Evolutionary conservation across 2,888 invertebrate species (phyloP).

Genomic region (Ceraclea dissimilis): DNA sequence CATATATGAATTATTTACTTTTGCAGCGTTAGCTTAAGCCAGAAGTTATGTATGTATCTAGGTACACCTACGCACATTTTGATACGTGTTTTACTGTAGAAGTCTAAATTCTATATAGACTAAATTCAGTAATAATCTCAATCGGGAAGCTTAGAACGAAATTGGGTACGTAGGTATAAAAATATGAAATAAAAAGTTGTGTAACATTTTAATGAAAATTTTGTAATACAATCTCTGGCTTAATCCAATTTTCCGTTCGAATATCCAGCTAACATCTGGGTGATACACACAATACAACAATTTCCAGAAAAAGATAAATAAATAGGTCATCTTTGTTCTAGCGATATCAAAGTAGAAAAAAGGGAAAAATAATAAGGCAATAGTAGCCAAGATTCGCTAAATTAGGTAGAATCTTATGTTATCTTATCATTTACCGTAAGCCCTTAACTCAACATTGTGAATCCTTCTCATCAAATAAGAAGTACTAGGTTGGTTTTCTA

Average conservation of each 20-base stretch:
- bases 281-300: background rate
- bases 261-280: background rate
- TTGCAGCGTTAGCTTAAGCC: too few species aligned
- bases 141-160: background rate
- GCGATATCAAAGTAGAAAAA: background rate
- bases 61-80: too few species aligned
- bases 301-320: background rate
- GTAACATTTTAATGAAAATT: too few species aligned
- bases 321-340: conserved; percentile 1
- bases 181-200: too few species aligned
- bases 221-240: background rate
- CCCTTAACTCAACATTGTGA: background rate
- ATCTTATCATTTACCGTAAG: conserved; percentile 4
- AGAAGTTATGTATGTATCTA: too few species aligned
- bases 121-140: background rate
- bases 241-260: background rate
- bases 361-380: background rate
- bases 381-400: background rate
- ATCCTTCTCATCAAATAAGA: conserved; percentile 5
- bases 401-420: conserved; percentile 9
- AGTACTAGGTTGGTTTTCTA: too few species aligned
- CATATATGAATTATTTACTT: too few species aligned
- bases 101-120: background rate
- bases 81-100: too few species aligned
- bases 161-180: too few species aligned